A percentile compares a stretch with the other conserved stretches of the same genome.
phyloP scores from a whole-genome alignment of 1,140 invertebrate species.

The Dryas iulia region DNA sequence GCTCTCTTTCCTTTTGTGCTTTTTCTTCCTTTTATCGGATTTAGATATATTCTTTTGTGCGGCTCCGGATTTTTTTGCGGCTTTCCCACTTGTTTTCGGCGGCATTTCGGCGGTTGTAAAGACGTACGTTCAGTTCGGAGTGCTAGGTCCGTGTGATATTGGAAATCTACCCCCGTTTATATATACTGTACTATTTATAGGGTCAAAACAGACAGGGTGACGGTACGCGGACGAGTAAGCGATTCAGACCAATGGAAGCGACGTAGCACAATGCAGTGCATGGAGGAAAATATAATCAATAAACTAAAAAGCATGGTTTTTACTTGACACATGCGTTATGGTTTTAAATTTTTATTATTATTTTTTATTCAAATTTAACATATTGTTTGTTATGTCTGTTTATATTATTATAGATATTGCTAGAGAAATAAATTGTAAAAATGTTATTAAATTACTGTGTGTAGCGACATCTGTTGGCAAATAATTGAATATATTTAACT shows the following conservation, averaged over 20 bases:
- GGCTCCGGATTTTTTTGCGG: slow-evolving; percentile 35
- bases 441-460: background rate
- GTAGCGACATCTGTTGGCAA: background rate
- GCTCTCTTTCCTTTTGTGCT: slow-evolving; percentile 33
- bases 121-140: background rate
- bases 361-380: too few relatives aligned
- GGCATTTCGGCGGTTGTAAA: background rate
- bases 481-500: background rate
- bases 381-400: too few relatives aligned
- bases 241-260: slow-evolving; percentile 1
- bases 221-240: slow-evolving; percentile 2
- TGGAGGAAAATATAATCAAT: slow-evolving; percentile 3
- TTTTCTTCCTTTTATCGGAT: slow-evolving; percentile 13
- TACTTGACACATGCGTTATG: background rate
- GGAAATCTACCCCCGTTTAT: background rate
- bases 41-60: slow-evolving; percentile 39
- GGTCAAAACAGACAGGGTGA: slow-evolving; percentile 1
- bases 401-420: background rate
- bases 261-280: slow-evolving; percentile 4
- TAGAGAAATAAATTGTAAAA: background rate
- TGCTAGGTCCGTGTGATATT: background rate
- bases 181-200: background rate
- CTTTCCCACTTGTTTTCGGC: slow-evolving; percentile 33
- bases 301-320: background rate
- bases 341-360: background rate